Conservation (phyloP, 1,140 invertebrate genomes). For the Calliphora vicina region DNA sequence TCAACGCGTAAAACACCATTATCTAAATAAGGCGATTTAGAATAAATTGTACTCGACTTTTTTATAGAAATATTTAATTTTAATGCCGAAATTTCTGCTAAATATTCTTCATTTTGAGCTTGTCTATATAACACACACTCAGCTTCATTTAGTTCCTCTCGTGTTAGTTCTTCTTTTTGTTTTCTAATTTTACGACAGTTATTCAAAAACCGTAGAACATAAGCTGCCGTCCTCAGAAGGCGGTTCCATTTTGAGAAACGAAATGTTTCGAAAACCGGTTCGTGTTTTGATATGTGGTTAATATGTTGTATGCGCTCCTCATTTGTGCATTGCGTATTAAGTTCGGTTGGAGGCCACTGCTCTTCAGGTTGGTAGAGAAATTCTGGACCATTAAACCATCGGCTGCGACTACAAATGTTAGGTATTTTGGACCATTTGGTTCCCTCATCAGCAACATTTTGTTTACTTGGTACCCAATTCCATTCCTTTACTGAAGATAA, state of each 20-base stretch:
- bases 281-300: background rate
- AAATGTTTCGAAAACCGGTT: background rate
- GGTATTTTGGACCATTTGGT: conserved; percentile 30
- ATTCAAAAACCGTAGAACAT: background rate
- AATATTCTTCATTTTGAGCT: background rate
- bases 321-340: background rate
- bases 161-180: background rate
- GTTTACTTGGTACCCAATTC: conserved; percentile 35
- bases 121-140: background rate
- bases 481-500: conserved; percentile 42
- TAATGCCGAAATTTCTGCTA: background rate
- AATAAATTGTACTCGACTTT: background rate
- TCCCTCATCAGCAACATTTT: conserved; percentile 53
- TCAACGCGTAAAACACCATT: no score
- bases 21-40: background rate
- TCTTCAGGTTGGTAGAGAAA: background rate
- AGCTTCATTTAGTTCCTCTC: background rate
- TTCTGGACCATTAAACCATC: background rate
- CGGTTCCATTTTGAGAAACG: background rate
- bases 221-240: background rate
- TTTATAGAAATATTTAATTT: background rate
- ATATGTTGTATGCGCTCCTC: background rate
- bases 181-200: background rate
- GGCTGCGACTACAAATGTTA: background rate
- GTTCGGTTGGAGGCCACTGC: background rate